Evolutionary conservation across 2,888 invertebrate genomes (phyloP), one percentile per base, ranked within the genome.

Genomic region (Encarsia formosa): DNA sequence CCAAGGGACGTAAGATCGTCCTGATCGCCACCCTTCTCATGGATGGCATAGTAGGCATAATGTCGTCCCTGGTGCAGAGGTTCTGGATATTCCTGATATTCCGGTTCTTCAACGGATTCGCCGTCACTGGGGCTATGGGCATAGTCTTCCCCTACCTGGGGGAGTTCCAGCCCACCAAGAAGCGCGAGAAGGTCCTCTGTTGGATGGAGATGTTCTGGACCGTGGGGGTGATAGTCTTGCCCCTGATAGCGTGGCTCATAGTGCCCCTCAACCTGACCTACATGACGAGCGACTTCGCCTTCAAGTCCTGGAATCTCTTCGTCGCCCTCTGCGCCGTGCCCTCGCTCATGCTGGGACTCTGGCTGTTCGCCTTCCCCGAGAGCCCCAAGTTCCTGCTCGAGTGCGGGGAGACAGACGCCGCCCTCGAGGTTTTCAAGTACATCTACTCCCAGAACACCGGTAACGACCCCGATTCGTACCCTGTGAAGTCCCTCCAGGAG

Each of bases 141-240:
- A 86, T 88, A 65, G 86, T 86, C 64, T 88, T 88, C 75, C 87
- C 88, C 0, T 88, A 88, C 74, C 76, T 88, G 63, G 88, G 88
- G 57, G 89, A 89, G 76, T 89, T 88, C 74, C 88, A 88, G 67
- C 85, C 85, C 35, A 85, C 86, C 50, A 85, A 85, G 74, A 84
- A 86, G 74, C 80, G 89, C 68, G 88, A 88, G 71, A 87, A 84
- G 64, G 86, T 87, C 66, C 79, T 88, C 54, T 87, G 88, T 74
- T 87, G 88, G 87, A 87, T 89, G 87, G 88, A 88, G 78, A 78
- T 88, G 77, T 88, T 88, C 76, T 89, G 89, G 89, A 87, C 87
- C 29, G 74, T 87, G 40, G 88, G 88, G 56, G 86, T 88, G 47
- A 87, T 88, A 63, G 70, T 81, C 58, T 73, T 88, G 49, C 88